A percentile compares a stretch with the other conserved stretches of the same genome.
Conservation (phyloP, 1,140 invertebrate species). For the Zaprionus camerounensis region DNA sequence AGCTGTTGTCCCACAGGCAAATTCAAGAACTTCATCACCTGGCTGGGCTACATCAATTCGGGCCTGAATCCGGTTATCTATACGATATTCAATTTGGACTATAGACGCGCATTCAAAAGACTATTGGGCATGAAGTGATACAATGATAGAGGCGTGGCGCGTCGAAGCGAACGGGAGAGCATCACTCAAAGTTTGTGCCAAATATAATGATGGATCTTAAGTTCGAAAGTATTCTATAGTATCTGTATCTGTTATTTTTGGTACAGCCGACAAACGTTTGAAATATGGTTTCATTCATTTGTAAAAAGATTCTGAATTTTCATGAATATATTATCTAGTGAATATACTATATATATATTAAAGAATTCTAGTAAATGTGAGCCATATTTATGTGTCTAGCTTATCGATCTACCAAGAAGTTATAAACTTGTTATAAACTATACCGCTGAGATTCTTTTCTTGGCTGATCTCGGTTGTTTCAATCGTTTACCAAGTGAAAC, state of each 20-base stretch:
- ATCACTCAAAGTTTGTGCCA: constrained; percentile 71
- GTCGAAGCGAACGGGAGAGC: constrained; percentile 27
- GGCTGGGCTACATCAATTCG: constrained; percentile 99
- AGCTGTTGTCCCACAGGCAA: constrained; percentile 91
- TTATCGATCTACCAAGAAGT: constrained; percentile 3
- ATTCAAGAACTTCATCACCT: constrained; percentile 95
- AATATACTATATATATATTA: background rate
- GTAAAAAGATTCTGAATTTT: constrained; percentile 37
- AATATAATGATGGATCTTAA: constrained; percentile 34
- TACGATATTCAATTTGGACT: constrained; percentile 98
- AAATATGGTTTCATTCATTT: constrained; percentile 46
- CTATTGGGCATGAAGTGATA: constrained; percentile 88
- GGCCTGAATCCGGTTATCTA: constrained; percentile 99
- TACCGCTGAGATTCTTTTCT: background rate
- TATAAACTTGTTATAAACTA: constrained; percentile 2
- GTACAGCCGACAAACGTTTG: background rate
- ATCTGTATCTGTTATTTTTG: background rate
- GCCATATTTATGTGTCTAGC: constrained; percentile 22
- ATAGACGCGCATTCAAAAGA: constrained; percentile 96
- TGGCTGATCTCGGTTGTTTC: constrained; percentile 14
- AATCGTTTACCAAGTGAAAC: too few species aligned
- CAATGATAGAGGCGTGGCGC: constrained; percentile 2
- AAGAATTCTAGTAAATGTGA: constrained; percentile 8
- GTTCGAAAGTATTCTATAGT: background rate
- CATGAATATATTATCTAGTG: constrained; percentile 15